Percentiles rank a stretch among this genome's conserved stretches.
Evolutionary conservation across 2,113 vertebrate genomes (phyloP).

Genomic region (Tangachromis dhanisi): DNA sequence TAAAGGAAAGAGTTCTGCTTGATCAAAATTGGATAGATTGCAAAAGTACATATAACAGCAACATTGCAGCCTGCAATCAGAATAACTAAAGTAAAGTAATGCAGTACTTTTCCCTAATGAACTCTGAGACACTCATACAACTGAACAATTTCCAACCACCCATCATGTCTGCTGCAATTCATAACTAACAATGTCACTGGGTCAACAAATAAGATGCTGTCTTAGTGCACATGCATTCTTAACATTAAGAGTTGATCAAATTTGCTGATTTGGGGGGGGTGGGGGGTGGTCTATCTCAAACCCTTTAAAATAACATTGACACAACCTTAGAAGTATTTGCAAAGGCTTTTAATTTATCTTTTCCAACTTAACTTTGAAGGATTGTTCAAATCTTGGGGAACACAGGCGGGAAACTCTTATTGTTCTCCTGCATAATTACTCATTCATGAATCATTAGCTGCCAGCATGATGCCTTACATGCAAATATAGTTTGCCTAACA

Average conservation of each 20-base stretch:
- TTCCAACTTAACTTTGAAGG: background rate
- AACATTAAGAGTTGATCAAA: background rate
- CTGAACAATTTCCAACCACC: background rate
- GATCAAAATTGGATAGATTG: background rate
- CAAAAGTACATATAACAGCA: background rate
- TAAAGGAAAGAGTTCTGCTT: background rate
- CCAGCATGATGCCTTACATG: background rate
- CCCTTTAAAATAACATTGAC: background rate
- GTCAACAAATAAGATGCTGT: background rate
- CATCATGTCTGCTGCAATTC: background rate
- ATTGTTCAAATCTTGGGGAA: background rate
- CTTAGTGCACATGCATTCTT: too few relatives aligned
- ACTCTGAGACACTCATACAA: background rate
- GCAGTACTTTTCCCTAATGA: accelerated
- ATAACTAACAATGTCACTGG: background rate
- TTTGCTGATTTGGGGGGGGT: background rate
- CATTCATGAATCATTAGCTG: background rate
- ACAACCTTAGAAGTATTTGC: background rate
- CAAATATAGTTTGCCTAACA: background rate
- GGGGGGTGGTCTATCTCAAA: background rate
- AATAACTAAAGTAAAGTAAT: background rate
- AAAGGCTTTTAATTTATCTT: background rate
- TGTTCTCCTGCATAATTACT: background rate
- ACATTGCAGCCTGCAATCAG: background rate
- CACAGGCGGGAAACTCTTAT: background rate